A percentile compares a stretch with the other conserved stretches of the same genome.
Evolutionary conservation across 1,140 invertebrate genomes (phyloP).

Genomic region (Eulimnadia texana): DNA sequence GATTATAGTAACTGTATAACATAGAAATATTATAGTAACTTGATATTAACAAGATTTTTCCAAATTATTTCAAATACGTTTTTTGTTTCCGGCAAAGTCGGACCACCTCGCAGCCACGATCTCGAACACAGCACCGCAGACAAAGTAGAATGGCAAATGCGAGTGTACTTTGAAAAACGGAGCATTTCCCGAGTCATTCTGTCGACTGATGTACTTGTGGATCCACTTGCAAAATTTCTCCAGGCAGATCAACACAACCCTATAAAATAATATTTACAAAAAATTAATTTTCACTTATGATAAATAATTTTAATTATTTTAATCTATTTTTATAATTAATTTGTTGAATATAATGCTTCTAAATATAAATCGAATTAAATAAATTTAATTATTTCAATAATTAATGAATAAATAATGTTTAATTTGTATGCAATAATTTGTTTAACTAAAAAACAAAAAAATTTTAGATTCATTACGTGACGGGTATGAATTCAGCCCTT

Average conservation of each 20-base stretch:
- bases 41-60: constrained; percentile 10
- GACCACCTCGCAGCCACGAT: constrained; percentile 72
- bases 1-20: too few relatives aligned
- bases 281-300: too few relatives aligned
- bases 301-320: too few relatives aligned
- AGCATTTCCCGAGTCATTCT: constrained; percentile 32
- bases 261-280: constrained; percentile 31
- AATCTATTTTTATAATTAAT: constrained; percentile 6
- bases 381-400: too few relatives aligned
- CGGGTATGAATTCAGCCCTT: constrained; percentile 46
- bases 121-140: constrained; percentile 83
- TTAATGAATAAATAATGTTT: too few relatives aligned
- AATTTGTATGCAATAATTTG: too few relatives aligned
- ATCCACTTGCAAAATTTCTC: constrained; percentile 53
- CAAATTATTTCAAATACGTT: constrained; percentile 40
- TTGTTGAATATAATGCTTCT: neutral
- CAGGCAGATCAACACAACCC: constrained; percentile 44
- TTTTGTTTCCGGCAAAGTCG: constrained; percentile 56
- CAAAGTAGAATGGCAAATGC: constrained; percentile 73
- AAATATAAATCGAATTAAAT: neutral
- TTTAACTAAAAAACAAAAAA: neutral
- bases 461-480: constrained; percentile 36
- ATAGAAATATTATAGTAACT: too few relatives aligned
- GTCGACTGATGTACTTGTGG: constrained; percentile 51
- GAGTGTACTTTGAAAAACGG: constrained; percentile 38